Evolutionary conservation across 2,113 vertebrate species (phyloP), one percentile per base, ranked within the genome.

Genomic region (Actenoides hombroni): DNA sequence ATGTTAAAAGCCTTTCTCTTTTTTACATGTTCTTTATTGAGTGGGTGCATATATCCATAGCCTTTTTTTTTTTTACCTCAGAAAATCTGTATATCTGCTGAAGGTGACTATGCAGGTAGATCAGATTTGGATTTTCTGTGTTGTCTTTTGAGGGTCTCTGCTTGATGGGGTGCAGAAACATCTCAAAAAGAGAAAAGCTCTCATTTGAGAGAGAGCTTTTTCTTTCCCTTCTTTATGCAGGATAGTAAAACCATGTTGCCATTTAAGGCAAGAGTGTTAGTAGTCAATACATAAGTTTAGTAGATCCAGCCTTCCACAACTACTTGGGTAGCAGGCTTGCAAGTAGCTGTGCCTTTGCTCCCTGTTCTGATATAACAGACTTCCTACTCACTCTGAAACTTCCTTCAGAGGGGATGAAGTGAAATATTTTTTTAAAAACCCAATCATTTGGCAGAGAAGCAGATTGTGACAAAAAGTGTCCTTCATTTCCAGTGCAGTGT

Each of bases 31-130:
- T 16, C 26, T 61, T 59, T 33, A 5, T 37, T 63, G 40, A 67
- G 20, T 31, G 40, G 16, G 19, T 86, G 25, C 16, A 10, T 57
- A 0, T 74, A 12, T n/a, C 25, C 2, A 0, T n/a, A 20, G 28
- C 42, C 16, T 42, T 53, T 10, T 15, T 54, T 83, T 83, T 83
- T 48, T 51, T 13, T 11, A 11, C 33, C 42, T 16, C 42, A 91
- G 67, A 39, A 69, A 64, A 33, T 31, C 10, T 0, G 8, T 44
- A 9, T 39, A 51, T 63, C 60, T 67, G 31, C 35, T 73, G 46
- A 71, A 76, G 57, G 10, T 88, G 82, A 7, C 67, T 71, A 0
- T 70, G 31, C 46, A 83, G 53, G 57, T 79, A 76, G 75, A 35
- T 71, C 37, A 63, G 63, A 15, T 76, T 46, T 85, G 56, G 33